Conservation (phyloP, 2,797 vertebrate genomes). For the Syndactyla subalaris region DNA sequence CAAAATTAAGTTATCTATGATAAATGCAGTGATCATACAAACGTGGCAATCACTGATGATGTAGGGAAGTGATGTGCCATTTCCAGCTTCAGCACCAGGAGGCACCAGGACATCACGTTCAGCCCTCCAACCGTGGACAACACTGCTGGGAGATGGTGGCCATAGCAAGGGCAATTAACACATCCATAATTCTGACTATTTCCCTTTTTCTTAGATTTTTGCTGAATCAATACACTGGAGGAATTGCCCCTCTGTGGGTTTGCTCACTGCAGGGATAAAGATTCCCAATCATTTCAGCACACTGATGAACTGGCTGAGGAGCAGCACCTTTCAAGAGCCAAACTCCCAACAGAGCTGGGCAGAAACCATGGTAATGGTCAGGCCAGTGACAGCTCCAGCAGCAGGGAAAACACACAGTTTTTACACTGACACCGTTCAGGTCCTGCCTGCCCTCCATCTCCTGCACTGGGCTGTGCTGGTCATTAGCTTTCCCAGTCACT, state of each 20-base stretch:
- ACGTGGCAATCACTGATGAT: fast-evolving
- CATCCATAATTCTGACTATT: not conserved
- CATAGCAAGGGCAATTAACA: not conserved
- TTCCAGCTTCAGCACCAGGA: conserved; percentile 90
- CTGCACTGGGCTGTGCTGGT: not conserved
- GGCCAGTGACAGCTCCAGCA: conserved; percentile 77
- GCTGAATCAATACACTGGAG: not conserved
- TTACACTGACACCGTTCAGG: not conserved
- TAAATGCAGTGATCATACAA: fast-evolving
- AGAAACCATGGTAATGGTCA: not conserved
- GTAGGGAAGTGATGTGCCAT: conserved; percentile 71
- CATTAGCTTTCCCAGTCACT: fast-evolving
- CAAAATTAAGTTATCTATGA: not conserved
- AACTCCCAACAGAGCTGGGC: fast-evolving
- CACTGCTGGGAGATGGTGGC: fast-evolving
- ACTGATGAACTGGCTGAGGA: fast-evolving
- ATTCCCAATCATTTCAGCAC: not conserved
- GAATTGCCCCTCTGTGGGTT: not conserved
- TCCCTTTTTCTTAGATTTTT: not conserved
- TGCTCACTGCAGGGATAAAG: not conserved
- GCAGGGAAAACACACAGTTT: conserved; percentile 79
- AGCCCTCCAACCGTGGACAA: fast-evolving
- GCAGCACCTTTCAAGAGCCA: not conserved
- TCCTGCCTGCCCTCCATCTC: not conserved
- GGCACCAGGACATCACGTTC: conserved; percentile 80